Percentiles rank a stretch among this genome's conserved stretches.
These are phyloP conservation scores for Uria aalge DNA, from an alignment of 2,113 vertebrate genomes.

Conservation along the genomic window DNA sequence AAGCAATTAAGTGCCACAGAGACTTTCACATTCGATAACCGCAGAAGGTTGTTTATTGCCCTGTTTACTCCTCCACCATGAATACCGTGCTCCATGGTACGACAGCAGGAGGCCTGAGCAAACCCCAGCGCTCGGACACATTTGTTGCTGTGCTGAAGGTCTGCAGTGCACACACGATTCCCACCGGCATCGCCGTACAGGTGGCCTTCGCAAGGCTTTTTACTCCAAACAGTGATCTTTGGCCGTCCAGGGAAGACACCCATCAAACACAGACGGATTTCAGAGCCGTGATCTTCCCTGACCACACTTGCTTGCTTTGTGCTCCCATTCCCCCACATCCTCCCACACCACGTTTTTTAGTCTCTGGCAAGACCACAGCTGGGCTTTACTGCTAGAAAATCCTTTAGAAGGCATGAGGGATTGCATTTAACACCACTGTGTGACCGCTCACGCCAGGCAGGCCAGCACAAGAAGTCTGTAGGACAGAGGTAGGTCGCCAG, in stretches of 20 bases:
- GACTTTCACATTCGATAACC: neutral
- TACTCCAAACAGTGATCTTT: neutral
- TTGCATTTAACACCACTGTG: neutral
- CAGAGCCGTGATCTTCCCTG: neutral
- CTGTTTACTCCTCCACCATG: neutral
- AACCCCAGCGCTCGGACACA: fast-evolving
- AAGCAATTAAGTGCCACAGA: neutral
- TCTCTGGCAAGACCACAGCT: neutral
- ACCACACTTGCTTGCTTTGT: fast-evolving
- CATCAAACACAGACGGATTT: neutral
- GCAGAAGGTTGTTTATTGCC: neutral
- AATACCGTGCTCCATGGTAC: neutral
- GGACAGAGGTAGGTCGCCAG: neutral
- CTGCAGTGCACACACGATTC: neutral
- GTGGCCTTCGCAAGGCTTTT: neutral
- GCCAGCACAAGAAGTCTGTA: neutral
- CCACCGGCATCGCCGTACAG: neutral
- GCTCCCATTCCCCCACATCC: neutral
- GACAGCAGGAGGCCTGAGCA: neutral
- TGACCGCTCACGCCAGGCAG: neutral
- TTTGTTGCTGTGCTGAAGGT: neutral
- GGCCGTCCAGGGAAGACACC: neutral
- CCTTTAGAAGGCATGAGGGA: neutral
- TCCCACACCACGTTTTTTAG: fast-evolving
- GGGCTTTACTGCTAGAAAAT: neutral